phyloP scores from a whole-genome alignment of 2,888 invertebrate species.

The Eupithecia vulgata region DNA sequence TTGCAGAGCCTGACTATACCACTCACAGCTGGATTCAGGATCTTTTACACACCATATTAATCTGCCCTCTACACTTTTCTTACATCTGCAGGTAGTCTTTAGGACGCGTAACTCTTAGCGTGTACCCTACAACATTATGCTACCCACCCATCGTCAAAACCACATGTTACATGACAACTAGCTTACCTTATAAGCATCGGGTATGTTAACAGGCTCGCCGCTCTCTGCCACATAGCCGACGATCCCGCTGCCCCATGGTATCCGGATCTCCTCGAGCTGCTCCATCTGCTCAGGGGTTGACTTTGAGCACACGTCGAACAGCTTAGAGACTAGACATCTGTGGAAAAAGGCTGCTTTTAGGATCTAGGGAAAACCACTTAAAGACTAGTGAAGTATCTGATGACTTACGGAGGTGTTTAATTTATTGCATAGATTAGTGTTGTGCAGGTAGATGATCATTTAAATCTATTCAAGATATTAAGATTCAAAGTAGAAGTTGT shows the following conservation, averaged over 20 bases:
- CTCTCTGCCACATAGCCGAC: constrained; percentile 97
- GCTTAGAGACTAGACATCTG: constrained; percentile 94
- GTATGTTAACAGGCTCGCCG: constrained; percentile 96
- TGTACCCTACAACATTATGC: not conserved
- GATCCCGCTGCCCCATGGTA: constrained; percentile 98
- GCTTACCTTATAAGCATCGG: constrained; percentile 95
- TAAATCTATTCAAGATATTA: not conserved
- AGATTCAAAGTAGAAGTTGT: not conserved
- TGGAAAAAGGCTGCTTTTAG: constrained; percentile 17
- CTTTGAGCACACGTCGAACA: constrained; percentile 97
- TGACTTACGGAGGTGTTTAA: not conserved
- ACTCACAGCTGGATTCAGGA: not conserved
- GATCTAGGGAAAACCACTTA: not conserved
- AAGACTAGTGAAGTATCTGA: not conserved
- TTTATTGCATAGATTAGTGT: too few species aligned
- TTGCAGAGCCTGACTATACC: not conserved
- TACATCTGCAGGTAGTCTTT: not conserved
- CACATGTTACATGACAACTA: not conserved
- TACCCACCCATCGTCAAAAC: too few species aligned
- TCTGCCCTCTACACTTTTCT: not conserved
- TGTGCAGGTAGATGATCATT: not conserved
- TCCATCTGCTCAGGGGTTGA: constrained; percentile 97
- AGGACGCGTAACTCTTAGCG: not conserved
- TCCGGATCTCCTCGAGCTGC: constrained; percentile 94
- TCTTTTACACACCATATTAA: not conserved